phyloP scores from a whole-genome alignment of 2,888 invertebrate species.

The Lysandra bellargus region DNA sequence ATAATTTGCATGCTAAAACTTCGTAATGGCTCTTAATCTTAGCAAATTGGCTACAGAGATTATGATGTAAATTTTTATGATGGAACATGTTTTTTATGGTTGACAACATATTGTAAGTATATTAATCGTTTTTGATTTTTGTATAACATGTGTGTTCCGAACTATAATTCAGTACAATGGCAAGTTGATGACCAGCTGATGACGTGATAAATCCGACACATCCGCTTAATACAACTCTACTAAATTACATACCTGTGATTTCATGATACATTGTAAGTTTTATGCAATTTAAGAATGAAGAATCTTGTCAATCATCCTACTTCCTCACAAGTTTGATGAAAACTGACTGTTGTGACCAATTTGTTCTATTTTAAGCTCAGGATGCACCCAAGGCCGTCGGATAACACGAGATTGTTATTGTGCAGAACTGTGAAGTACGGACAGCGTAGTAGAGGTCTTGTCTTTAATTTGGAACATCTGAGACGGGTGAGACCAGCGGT shows the following conservation, averaged over 20 bases:
- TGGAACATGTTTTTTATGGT: constrained; percentile 1
- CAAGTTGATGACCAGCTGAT: background rate
- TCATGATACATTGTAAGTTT: background rate
- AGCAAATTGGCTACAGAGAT: constrained; percentile 23
- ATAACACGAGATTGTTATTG: constrained; percentile 55
- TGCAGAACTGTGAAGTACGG: constrained; percentile 60
- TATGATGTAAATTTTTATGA: background rate
- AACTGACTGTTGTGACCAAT: constrained; percentile 29
- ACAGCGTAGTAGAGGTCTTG: constrained; percentile 19
- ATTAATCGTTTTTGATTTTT: background rate
- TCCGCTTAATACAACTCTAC: background rate
- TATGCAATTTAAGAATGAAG: background rate
- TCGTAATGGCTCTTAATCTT: constrained; percentile 14
- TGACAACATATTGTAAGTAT: background rate
- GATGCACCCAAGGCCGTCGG: constrained; percentile 62
- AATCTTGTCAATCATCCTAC: background rate
- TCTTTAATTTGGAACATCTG: background rate
- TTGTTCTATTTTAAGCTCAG: constrained; percentile 43
- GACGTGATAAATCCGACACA: background rate
- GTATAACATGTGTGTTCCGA: background rate
- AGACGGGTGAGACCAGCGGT: background rate
- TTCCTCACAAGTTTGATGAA: constrained; percentile 31
- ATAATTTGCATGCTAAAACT: constrained; percentile 28
- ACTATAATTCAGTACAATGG: background rate
- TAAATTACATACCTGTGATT: background rate